Evolutionary conservation across 2,888 invertebrate species (phyloP).

Genomic region (Macrostomum cliftonense): DNA sequence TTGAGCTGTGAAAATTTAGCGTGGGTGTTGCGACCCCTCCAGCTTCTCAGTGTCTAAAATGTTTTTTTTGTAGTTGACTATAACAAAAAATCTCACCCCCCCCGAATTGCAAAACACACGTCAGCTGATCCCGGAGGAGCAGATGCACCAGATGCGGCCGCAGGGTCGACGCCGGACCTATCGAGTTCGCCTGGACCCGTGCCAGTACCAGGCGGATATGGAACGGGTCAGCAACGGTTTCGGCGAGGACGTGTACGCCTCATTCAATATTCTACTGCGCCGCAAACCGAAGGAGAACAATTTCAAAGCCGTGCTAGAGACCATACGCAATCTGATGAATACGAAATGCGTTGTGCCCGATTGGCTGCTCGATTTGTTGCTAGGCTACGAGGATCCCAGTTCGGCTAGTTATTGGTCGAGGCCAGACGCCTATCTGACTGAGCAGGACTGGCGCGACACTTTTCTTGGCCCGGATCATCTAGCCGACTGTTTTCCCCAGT

Average conservation of each 20-base stretch:
- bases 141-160: neutral
- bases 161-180: conserved; percentile 49
- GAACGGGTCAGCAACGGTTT: conserved; percentile 38
- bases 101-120: too few species aligned
- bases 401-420: conserved; percentile 81
- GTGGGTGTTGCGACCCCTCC: too few species aligned
- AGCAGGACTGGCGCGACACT: conserved; percentile 86
- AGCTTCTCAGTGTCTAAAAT: too few species aligned
- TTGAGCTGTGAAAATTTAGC: too few species aligned
- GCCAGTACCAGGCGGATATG: conserved; percentile 84
- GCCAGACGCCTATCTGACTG: conserved; percentile 49
- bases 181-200: conserved; percentile 79
- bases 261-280: conserved; percentile 86
- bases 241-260: conserved; percentile 38
- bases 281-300: conserved; percentile 99
- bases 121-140: neutral
- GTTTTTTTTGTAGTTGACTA: too few species aligned
- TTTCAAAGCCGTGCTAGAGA: conserved; percentile 95
- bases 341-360: conserved; percentile 46
- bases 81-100: too few species aligned
- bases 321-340: conserved; percentile 88
- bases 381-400: conserved; percentile 92
- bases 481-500: conserved; percentile 61
- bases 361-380: conserved; percentile 52
- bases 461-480: conserved; percentile 79